These are phyloP conservation scores for Zaprionus africanus DNA, from an alignment of 1,140 invertebrate species.

Conservation along the genomic window DNA sequence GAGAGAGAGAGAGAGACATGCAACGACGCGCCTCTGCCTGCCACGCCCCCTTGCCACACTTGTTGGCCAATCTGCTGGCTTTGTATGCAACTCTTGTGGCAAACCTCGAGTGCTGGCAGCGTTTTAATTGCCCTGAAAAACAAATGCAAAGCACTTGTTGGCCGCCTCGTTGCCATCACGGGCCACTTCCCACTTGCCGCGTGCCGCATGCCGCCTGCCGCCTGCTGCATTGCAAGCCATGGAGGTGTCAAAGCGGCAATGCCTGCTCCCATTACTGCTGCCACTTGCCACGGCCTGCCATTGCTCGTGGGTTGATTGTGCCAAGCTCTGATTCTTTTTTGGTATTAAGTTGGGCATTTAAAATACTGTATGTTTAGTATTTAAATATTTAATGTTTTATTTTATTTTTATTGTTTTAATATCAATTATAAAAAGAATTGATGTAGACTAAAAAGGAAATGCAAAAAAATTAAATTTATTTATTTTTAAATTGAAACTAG, in stretches of 20 bases:
- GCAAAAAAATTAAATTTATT: no score
- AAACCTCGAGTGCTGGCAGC: constrained; percentile 35
- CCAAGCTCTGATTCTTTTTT: constrained; percentile 34
- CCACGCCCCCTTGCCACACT: constrained; percentile 6
- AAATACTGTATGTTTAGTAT: not conserved
- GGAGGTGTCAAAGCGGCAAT: constrained; percentile 35
- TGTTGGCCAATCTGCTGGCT: constrained; percentile 40
- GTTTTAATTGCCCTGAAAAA: constrained; percentile 80
- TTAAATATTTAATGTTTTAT: not conserved
- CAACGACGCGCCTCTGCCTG: no score
- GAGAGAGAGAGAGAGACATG: not conserved
- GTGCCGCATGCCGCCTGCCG: constrained; percentile 11
- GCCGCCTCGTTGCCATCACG: constrained; percentile 44
- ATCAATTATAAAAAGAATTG: no score
- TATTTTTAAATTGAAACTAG: no score
- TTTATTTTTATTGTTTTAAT: constrained; percentile 8
- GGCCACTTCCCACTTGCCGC: constrained; percentile 22
- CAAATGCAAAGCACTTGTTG: constrained; percentile 81
- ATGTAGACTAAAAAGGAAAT: no score
- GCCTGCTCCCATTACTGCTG: not conserved
- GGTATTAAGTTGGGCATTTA: not conserved
- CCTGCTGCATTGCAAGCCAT: not conserved
- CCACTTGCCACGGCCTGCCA: not conserved
- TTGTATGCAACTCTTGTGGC: constrained; percentile 71
- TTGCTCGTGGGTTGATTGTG: constrained; percentile 15